These are phyloP conservation scores for Palloptera scutellata DNA, from an alignment of 2,888 invertebrate genomes.

Conservation along the genomic window DNA sequence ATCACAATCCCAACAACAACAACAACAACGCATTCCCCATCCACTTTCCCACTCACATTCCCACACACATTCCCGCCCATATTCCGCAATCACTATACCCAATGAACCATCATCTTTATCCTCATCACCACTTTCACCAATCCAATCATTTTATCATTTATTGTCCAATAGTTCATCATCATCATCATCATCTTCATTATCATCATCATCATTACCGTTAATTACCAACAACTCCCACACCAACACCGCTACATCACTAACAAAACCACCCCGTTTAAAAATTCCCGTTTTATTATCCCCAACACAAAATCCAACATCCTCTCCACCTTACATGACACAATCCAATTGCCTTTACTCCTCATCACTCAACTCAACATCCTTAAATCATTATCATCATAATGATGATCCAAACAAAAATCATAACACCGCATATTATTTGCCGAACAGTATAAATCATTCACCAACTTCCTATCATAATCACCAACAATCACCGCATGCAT, in stretches of 20 bases:
- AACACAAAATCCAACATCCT: conserved; percentile 6
- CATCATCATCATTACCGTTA: conserved; percentile 21
- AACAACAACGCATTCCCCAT: background rate
- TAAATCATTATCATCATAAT: too few species aligned
- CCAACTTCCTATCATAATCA: too few species aligned
- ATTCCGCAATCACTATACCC: too few species aligned
- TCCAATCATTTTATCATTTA: conserved; percentile 29
- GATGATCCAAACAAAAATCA: too few species aligned
- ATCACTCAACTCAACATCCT: too few species aligned
- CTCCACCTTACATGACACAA: background rate
- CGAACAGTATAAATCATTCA: too few species aligned
- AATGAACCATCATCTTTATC: background rate
- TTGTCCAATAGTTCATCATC: conserved; percentile 27
- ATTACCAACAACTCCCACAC: conserved; percentile 6
- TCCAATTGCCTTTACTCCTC: too few species aligned
- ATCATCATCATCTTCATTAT: conserved; percentile 24
- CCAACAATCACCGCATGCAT: too few species aligned
- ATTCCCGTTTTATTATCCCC: conserved; percentile 30
- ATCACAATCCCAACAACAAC: conserved; percentile 12
- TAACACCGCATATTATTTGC: too few species aligned
- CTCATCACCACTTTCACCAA: conserved; percentile 25
- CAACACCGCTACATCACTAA: conserved; percentile 17
- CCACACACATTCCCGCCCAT: background rate
- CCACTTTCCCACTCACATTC: conserved; percentile 12
- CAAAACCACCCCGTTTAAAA: conserved; percentile 28